Base-by-base conservation (phyloP, 92 coral and sea anemone species). In the Epizoanthus illoricatus region DNA sequence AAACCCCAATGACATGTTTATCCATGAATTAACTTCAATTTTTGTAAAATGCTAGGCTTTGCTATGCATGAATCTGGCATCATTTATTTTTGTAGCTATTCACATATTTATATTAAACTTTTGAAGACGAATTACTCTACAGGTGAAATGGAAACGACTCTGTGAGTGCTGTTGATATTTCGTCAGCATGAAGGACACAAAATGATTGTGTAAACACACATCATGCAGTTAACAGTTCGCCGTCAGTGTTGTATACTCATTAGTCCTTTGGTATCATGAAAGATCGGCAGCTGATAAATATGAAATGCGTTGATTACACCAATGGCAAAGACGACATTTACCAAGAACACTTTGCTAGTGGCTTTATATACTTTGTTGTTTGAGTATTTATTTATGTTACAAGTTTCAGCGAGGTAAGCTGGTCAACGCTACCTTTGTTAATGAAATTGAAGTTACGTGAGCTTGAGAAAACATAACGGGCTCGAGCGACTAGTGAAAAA, bases 241-340 rank as follows among this genome's bases (percentile, higher is more conserved):
- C 49, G 33, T n/a, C n/a, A n/a, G n/a, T 41, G 12, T 45, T 62
- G 39, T 21, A n/a, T n/a, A 45, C 41, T 70, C 66, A 78, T 78
- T 78, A 71, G 82, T 42, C 61, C 24, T 43, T 78, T 39, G 24
- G 21, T 78, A 41, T 63, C 71, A 66, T 66, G 58, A 78, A 45
- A 78, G 82, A 78, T 78, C 65, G 82, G 82, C 36, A 71, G 71
- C 42, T 62, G 82, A 78, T 78, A 78, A 78, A 78, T 52, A 2
- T 52, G 56, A 7, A 28, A 28, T 75, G 81, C 20, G 55, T 55
- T 40, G 7, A 28, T 63, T 63, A 61, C 71, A 11, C 72, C 82
- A 63, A 43, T 78, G 39, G 57, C 56, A 62, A 57, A 16, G 8
- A 39, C 23, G 20, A 62, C 18, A 20, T 15, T 42, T 36, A 21